Conservation (phyloP, 1,140 invertebrate species). For the Telenomus remus region DNA sequence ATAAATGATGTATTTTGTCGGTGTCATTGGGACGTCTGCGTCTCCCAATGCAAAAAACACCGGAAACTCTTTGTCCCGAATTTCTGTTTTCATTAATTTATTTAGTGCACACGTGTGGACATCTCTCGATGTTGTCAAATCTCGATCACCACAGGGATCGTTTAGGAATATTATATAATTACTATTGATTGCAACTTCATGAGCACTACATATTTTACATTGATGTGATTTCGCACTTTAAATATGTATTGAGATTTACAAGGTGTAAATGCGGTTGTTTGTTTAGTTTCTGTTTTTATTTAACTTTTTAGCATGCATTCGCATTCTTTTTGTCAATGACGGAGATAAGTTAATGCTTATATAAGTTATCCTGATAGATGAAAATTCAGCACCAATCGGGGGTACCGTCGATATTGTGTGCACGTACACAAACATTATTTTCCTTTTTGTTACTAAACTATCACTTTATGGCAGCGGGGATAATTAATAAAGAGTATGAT, state of each 20-base stretch:
- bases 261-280: constrained; percentile 6
- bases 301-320: constrained; percentile 7
- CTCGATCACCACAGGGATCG: background rate
- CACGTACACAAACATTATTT: constrained; percentile 24
- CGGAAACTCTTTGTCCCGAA: constrained; percentile 6
- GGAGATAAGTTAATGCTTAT: constrained; percentile 12
- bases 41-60: background rate
- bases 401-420: constrained; percentile 48
- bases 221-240: constrained; percentile 25
- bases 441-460: constrained; percentile 64
- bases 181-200: constrained; percentile 26
- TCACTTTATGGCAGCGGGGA: constrained; percentile 71
- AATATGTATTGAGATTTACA: constrained; percentile 11
- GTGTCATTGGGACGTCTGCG: background rate
- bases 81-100: constrained; percentile 41
- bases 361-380: constrained; percentile 4
- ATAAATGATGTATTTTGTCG: constrained; percentile 42
- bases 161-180: constrained; percentile 2
- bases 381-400: constrained; percentile 25
- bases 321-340: constrained; percentile 11
- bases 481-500: constrained; percentile 68
- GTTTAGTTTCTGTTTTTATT: constrained; percentile 16
- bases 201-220: constrained; percentile 23
- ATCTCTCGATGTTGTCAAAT: constrained; percentile 25
- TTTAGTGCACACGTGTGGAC: constrained; percentile 43